These are phyloP conservation scores for Petroica traversi DNA, from an alignment of 2,113 vertebrate species.

Conservation along the genomic window DNA sequence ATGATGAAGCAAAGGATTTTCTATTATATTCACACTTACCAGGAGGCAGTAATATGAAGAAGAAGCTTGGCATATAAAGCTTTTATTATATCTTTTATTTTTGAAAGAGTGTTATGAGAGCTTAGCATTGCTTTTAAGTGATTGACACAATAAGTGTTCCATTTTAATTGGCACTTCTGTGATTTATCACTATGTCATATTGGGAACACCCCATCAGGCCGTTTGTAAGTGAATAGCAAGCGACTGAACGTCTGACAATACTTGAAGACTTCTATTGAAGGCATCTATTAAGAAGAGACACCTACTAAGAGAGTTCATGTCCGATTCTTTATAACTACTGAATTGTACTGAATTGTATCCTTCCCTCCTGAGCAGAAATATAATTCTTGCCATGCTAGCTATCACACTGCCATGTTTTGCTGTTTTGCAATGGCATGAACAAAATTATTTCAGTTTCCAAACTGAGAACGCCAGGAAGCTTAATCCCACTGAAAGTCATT, in stretches of 20 bases:
- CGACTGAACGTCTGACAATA: slow-evolving; percentile 42
- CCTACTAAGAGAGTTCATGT: slow-evolving; percentile 32
- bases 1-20: slow-evolving; percentile 13
- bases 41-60: not conserved
- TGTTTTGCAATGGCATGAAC: not conserved
- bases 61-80: slow-evolving; percentile 21
- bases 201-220: slow-evolving; percentile 23
- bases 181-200: slow-evolving; percentile 61
- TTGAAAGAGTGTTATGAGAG: slow-evolving; percentile 50
- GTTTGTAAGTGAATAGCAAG: slow-evolving; percentile 63
- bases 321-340: slow-evolving; percentile 60
- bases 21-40: not conserved
- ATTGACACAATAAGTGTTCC: slow-evolving; percentile 36
- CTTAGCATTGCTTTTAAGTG: slow-evolving; percentile 47
- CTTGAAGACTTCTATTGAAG: slow-evolving; percentile 51
- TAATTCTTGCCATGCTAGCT: slow-evolving; percentile 22
- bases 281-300: not conserved
- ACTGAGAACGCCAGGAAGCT: not conserved
- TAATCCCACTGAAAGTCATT: slow-evolving; percentile 6
- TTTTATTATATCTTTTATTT: slow-evolving; percentile 64
- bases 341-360: slow-evolving; percentile 33
- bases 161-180: slow-evolving; percentile 75
- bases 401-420: not conserved
- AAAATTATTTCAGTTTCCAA: slow-evolving; percentile 32
- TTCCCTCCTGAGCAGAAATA: slow-evolving; percentile 33